Percentiles rank a stretch among this genome's conserved stretches.
Evolutionary conservation across 2,888 invertebrate species (phyloP).

Genomic region (Megalurothrips usitatus): DNA sequence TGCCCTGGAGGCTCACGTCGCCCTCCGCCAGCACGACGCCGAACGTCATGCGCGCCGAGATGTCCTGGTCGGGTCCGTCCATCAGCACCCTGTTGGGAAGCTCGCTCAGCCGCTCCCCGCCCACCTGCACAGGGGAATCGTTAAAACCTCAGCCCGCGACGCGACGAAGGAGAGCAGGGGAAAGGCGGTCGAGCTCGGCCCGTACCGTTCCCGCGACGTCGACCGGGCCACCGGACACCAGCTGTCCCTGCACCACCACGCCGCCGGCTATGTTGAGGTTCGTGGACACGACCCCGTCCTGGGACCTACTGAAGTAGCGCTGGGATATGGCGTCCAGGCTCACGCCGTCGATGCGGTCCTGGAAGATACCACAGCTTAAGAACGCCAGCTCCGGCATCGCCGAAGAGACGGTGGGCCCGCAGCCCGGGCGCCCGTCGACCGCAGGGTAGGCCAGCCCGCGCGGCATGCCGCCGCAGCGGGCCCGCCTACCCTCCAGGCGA

Average conservation of each 20-base stretch:
- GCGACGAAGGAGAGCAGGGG: too few relatives aligned
- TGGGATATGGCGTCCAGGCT: background rate
- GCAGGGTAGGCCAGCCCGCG: constrained; percentile 5
- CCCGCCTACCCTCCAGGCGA: background rate
- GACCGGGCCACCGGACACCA: background rate
- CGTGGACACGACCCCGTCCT: background rate
- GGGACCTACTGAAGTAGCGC: background rate
- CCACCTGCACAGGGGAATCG: background rate
- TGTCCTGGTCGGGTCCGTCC: constrained; percentile 2
- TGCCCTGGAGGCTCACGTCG: background rate
- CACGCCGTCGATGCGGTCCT: background rate
- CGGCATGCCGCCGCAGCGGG: background rate
- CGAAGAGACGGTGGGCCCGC: too few relatives aligned
- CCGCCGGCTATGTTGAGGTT: background rate
- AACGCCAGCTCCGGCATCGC: too few relatives aligned
- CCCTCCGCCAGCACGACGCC: background rate
- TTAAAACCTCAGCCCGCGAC: too few relatives aligned
- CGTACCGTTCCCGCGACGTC: too few relatives aligned
- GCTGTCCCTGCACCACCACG: background rate
- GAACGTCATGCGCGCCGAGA: background rate
- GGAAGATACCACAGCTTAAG: background rate
- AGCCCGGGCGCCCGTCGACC: background rate
- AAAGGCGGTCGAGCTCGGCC: too few relatives aligned
- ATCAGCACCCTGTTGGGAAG: background rate
- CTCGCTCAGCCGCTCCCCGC: background rate